Evolutionary conservation across 1,140 invertebrate species (phyloP).

Genomic region (Homarus americanus): DNA sequence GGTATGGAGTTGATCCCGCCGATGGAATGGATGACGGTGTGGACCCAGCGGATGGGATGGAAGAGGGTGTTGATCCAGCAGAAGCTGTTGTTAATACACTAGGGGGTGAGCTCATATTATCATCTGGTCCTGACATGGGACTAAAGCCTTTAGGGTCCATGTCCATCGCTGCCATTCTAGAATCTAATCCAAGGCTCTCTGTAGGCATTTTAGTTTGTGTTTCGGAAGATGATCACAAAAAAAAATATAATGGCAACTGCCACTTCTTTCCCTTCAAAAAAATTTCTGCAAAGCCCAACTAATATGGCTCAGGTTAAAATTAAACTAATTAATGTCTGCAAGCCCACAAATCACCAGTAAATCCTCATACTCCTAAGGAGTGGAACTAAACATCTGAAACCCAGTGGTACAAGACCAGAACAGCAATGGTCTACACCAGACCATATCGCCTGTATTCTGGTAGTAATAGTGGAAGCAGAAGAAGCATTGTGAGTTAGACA

Average conservation of each 20-base stretch:
- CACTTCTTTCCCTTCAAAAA: slow-evolving; percentile 25
- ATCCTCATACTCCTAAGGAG: slow-evolving; percentile 36
- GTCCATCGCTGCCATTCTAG: slow-evolving; percentile 68
- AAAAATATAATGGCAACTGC: slow-evolving; percentile 53
- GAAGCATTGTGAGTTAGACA: slow-evolving; percentile 32
- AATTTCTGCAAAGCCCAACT: slow-evolving; percentile 32
- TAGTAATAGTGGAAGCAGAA: slow-evolving; percentile 28
- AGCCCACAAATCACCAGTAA: slow-evolving; percentile 10
- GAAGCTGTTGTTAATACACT: slow-evolving; percentile 67
- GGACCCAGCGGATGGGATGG: slow-evolving; percentile 68
- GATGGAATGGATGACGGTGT: slow-evolving; percentile 70
- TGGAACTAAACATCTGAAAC: slow-evolving; percentile 6
- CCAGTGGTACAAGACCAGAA: slow-evolving; percentile 48
- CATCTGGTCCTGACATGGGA: slow-evolving; percentile 70
- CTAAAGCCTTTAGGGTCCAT: slow-evolving; percentile 72
- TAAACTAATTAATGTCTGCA: neutral
- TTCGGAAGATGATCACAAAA: slow-evolving; percentile 48
- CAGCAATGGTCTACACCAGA: slow-evolving; percentile 37
- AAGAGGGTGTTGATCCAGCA: slow-evolving; percentile 67
- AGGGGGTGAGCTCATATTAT: slow-evolving; percentile 69
- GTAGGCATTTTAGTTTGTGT: slow-evolving; percentile 72
- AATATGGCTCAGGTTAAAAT: slow-evolving; percentile 35
- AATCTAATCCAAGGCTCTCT: slow-evolving; percentile 70
- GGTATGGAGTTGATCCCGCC: slow-evolving; percentile 69
- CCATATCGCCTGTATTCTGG: slow-evolving; percentile 50